Evolutionary conservation across 2,113 vertebrate species (phyloP).

Genomic region (Scalopus aquaticus): DNA sequence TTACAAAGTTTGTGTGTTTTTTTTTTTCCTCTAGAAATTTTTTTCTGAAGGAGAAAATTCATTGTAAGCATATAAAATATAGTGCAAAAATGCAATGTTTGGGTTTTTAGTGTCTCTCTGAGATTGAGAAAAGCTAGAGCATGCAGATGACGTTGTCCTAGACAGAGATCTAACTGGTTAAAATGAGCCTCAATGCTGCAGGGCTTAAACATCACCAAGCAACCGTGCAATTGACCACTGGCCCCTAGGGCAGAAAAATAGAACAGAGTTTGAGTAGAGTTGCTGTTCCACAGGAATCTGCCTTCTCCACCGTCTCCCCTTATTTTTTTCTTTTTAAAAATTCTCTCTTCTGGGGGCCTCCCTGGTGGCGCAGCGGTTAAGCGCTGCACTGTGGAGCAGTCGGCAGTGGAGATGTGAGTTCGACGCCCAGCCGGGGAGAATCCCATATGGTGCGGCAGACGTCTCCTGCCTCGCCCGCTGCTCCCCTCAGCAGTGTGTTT

Average conservation of each 20-base stretch:
- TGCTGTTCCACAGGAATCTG: not conserved
- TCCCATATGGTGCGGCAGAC: too few species aligned
- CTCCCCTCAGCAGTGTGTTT: too few species aligned
- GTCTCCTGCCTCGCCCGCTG: too few species aligned
- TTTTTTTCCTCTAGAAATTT: not conserved
- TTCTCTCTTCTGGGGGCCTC: not conserved
- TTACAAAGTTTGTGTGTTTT: not conserved
- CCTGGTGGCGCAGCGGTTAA: too few species aligned
- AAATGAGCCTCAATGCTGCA: not conserved
- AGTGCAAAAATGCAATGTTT: not conserved
- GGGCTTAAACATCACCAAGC: not conserved
- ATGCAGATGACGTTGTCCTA: not conserved
- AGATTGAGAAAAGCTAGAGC: not conserved
- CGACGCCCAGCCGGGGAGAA: too few species aligned
- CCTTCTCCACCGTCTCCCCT: not conserved
- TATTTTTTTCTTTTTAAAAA: too few species aligned
- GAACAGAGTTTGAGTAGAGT: not conserved
- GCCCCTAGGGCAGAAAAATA: not conserved
- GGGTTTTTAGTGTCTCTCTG: not conserved
- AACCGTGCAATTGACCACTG: not conserved
- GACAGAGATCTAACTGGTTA: not conserved
- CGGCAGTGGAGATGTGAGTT: too few species aligned
- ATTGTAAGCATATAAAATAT: not conserved
- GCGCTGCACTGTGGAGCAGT: too few species aligned
- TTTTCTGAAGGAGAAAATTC: slow-evolving; percentile 29